A percentile compares a stretch with the other conserved stretches of the same genome.
Conservation (phyloP, 2,888 invertebrate genomes). For the Drosophila buzzatii region DNA sequence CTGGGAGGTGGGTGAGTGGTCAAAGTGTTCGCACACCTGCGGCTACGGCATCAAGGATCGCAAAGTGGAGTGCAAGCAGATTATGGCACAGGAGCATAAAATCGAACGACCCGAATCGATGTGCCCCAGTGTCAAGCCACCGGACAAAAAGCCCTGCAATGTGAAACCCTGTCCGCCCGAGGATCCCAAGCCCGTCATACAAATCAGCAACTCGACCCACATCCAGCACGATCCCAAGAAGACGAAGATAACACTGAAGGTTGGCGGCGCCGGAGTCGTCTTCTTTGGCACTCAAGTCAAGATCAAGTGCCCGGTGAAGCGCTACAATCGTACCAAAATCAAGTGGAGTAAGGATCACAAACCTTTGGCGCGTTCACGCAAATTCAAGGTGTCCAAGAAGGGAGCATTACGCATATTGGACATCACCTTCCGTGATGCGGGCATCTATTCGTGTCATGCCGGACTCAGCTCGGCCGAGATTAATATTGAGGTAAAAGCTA, state of each 20-base stretch:
- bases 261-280: slow-evolving; percentile 95
- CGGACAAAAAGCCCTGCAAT: slow-evolving; percentile 93
- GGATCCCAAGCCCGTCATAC: slow-evolving; percentile 90
- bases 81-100: slow-evolving; percentile 96
- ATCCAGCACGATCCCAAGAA: slow-evolving; percentile 93
- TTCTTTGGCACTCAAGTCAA: slow-evolving; percentile 96
- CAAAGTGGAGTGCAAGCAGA: slow-evolving; percentile 94
- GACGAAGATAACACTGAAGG: slow-evolving; percentile 93
- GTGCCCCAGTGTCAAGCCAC: slow-evolving; percentile 91
- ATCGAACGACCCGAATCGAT: slow-evolving; percentile 91
- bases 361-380: slow-evolving; percentile 91
- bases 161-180: slow-evolving; percentile 91
- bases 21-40: slow-evolving; percentile 96
- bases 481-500: slow-evolving; percentile 91
- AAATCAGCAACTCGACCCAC: slow-evolving; percentile 92
- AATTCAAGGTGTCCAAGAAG: slow-evolving; percentile 95
- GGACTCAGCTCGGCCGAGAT: slow-evolving; percentile 93
- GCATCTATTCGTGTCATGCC: slow-evolving; percentile 94
- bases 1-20: slow-evolving; percentile 96
- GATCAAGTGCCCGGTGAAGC: slow-evolving; percentile 96
- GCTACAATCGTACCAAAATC: slow-evolving; percentile 92
- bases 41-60: slow-evolving; percentile 95
- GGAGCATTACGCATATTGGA: slow-evolving; percentile 95
- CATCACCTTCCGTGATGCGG: slow-evolving; percentile 92
- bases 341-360: slow-evolving; percentile 95